Conservation (phyloP, 2,888 invertebrate genomes). For the Schrankia costaestrigalis region DNA sequence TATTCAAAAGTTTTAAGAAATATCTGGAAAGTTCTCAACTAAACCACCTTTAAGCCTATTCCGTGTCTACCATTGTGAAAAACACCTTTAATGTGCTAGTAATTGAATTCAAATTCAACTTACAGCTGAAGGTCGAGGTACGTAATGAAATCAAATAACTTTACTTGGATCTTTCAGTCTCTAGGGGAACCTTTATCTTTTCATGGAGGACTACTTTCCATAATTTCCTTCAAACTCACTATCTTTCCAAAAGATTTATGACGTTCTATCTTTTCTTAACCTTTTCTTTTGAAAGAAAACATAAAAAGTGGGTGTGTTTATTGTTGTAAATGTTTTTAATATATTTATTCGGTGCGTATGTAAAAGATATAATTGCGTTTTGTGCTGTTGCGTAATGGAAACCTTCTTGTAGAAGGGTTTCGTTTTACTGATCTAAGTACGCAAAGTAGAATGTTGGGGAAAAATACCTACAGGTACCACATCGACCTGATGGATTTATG, state of each 20-base stretch:
- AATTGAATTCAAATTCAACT: slow-evolving; percentile 21
- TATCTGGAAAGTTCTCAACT: too few relatives aligned
- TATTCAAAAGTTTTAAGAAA: too few relatives aligned
- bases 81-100: slow-evolving; percentile 13
- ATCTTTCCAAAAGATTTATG: slow-evolving; percentile 42
- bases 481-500: too few relatives aligned
- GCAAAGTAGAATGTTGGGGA: too few relatives aligned
- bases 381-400: too few relatives aligned
- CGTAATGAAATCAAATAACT: slow-evolving; percentile 33
- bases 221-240: slow-evolving; percentile 42
- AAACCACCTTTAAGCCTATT: too few relatives aligned
- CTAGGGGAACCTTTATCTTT: slow-evolving; percentile 33
- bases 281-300: slow-evolving; percentile 23
- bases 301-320: slow-evolving; percentile 20
- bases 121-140: slow-evolving; percentile 15
- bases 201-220: slow-evolving; percentile 37
- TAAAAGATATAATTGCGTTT: too few relatives aligned
- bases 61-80: slow-evolving; percentile 6
- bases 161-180: slow-evolving; percentile 19
- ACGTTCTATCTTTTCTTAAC: slow-evolving; percentile 36
- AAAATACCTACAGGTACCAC: too few relatives aligned
- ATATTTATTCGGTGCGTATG: too few relatives aligned
- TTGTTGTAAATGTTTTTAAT: slow-evolving; percentile 11
- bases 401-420: too few relatives aligned
- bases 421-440: too few relatives aligned